These are phyloP conservation scores for Gnatocerus cornutus DNA, from an alignment of 2,888 invertebrate species.

Conservation along the genomic window DNA sequence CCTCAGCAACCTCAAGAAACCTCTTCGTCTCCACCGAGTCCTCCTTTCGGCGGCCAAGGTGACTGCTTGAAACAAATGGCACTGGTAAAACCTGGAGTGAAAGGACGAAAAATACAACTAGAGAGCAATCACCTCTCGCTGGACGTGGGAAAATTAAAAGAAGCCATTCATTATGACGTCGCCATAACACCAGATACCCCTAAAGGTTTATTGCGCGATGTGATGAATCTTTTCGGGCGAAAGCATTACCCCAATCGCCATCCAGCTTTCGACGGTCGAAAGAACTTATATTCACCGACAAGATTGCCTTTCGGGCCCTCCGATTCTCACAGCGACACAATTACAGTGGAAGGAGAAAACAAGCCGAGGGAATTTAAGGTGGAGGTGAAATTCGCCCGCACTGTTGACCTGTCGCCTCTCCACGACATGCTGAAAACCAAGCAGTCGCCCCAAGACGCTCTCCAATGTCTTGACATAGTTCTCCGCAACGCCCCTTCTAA, in stretches of 20 bases:
- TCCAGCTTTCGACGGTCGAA: conserved; percentile 84
- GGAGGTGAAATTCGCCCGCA: conserved; percentile 73
- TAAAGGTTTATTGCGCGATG: conserved; percentile 75
- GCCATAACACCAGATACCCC: conserved; percentile 80
- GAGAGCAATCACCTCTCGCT: conserved; percentile 79
- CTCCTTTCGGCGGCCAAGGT: conserved; percentile 6
- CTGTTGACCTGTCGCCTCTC: conserved; percentile 71
- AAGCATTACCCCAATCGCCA: conserved; percentile 69
- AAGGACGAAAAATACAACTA: conserved; percentile 58
- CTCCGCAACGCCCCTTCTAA: conserved; percentile 77
- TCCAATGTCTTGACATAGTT: conserved; percentile 91
- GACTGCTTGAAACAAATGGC: conserved; percentile 23
- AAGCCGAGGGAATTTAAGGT: conserved; percentile 62
- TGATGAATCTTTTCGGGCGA: conserved; percentile 64
- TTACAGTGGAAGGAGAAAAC: conserved; percentile 57
- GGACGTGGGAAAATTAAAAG: conserved; percentile 68
- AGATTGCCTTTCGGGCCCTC: conserved; percentile 69
- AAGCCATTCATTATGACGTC: conserved; percentile 88
- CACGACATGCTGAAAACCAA: conserved; percentile 50
- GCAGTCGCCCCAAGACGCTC: conserved; percentile 74
- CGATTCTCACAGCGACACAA: conserved; percentile 62
- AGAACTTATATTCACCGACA: conserved; percentile 77
- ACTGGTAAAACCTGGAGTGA: conserved; percentile 13
- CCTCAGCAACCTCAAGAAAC: conserved; percentile 36
- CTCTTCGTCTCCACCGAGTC: neutral